Evolutionary conservation across 1,140 invertebrate genomes (phyloP).

Genomic region (Phenacoccus solenopsis): DNA sequence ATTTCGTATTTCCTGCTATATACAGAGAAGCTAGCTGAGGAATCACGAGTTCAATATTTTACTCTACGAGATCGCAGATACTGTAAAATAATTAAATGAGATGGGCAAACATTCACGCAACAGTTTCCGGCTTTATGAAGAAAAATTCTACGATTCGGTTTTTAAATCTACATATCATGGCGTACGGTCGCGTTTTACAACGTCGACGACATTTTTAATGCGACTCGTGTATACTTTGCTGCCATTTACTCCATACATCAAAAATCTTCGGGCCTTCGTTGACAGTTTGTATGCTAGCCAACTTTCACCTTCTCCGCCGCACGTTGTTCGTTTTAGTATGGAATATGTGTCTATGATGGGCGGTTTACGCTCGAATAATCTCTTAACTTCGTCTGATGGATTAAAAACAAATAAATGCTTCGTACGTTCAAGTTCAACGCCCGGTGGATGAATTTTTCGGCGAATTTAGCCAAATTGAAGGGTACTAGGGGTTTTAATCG

Average conservation of each 20-base stretch:
- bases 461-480: too few relatives aligned
- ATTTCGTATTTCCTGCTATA: too few relatives aligned
- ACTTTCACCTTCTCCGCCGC: not conserved
- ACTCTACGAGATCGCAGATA: too few relatives aligned
- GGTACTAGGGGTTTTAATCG: too few relatives aligned
- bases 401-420: not conserved
- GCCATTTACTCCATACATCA: slow-evolving; percentile 7
- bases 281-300: slow-evolving; percentile 12
- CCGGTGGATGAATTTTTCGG: too few relatives aligned
- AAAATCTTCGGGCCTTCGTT: slow-evolving; percentile 6
- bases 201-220: slow-evolving; percentile 14
- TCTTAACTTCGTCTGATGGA: not conserved
- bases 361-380: slow-evolving; percentile 11
- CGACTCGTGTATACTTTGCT: not conserved
- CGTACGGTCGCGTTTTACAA: not conserved
- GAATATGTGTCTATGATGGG: not conserved
- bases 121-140: too few relatives aligned
- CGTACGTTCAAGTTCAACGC: not conserved
- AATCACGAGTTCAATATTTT: too few relatives aligned
- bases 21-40: too few relatives aligned
- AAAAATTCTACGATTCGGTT: not conserved
- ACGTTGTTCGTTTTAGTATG: not conserved
- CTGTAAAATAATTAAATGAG: too few relatives aligned
- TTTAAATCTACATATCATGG: not conserved
- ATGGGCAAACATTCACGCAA: too few relatives aligned